phyloP scores from a whole-genome alignment of 2,113 vertebrate genomes.

The Callaeas wilsoni region DNA sequence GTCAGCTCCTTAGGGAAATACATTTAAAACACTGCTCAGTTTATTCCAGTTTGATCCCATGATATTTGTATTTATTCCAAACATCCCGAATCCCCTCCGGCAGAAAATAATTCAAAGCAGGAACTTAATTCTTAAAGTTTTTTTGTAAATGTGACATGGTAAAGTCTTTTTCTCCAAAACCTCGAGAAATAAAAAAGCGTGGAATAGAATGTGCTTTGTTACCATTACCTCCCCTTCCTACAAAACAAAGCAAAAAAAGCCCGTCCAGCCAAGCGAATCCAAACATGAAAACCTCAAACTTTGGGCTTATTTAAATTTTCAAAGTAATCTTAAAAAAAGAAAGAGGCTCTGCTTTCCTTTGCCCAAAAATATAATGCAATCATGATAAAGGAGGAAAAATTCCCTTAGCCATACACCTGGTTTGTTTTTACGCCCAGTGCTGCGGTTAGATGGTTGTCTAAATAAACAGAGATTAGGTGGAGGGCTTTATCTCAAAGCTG shows the following conservation, averaged over 20 bases:
- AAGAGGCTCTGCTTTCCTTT: neutral
- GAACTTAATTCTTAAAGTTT: neutral
- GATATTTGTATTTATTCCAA: neutral
- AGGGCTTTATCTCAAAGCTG: slow-evolving; percentile 75
- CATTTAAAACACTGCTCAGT: neutral
- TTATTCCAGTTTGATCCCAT: neutral
- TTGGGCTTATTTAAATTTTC: neutral
- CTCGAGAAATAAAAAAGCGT: neutral
- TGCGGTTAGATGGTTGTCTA: slow-evolving; percentile 66
- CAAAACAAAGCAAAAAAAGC: neutral
- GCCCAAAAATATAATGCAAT: slow-evolving; percentile 14
- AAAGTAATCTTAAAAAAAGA: neutral
- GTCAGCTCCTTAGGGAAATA: neutral
- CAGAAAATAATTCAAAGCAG: neutral
- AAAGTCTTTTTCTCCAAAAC: neutral
- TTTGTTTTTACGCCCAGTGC: slow-evolving; percentile 14
- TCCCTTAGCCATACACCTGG: slow-evolving; percentile 25
- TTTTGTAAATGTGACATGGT: neutral
- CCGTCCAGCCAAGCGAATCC: neutral
- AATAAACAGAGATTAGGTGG: slow-evolving; percentile 73
- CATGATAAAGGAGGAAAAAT: neutral
- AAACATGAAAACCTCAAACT: neutral
- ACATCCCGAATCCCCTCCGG: neutral
- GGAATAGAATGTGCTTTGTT: neutral
- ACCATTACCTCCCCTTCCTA: neutral